Base-by-base conservation (phyloP, 2,888 invertebrate species). In the Nycteola revayana region DNA sequence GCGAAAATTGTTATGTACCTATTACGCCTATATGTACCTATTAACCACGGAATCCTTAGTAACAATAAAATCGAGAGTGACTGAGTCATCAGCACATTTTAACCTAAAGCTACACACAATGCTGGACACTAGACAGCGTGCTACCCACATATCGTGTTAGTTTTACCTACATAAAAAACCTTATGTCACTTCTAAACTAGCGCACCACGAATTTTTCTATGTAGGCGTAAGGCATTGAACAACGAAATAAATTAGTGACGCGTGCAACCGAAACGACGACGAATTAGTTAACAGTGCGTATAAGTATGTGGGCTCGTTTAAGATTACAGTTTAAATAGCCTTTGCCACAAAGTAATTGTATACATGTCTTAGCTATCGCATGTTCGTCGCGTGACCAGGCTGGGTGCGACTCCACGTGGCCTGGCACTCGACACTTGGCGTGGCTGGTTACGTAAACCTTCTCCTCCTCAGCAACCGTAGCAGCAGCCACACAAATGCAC, bases 371-470 rank as follows among this genome's bases (percentile, higher is more conserved):
- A 25, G 27, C 49, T 53, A 49, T 64, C 66, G 59, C 45, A 62
- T 68, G 49, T 60, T 33, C 25, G 44, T 49, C 60, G 50, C 49
- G 64, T 70, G 68, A 63, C 49, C 24, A 11, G 46, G 31, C 37
- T 26, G 25, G 25, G 35, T 29, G 31, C 52, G 53, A 42, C 52
- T 54, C 69, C 75, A 75, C 79, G 77, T 76, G 76, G 71, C 69
- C 38, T 29, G 42, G 38, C 72, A 66, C 60, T 54, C 49, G 66
- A 41, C 53, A 29, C 32, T 51, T 66, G 68, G 71, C 71, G 73
- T 73, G 72, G 63, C 40, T 40, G 29, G 53, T 80, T 81, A 78
- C 61, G 63, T 70, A 76, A 79, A 66, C 36, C 36, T 18, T 43
- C 39, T 34, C 27, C 36, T 18, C 44, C 39, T 30, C 25, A 32